Evolutionary conservation across 2,113 vertebrate species (phyloP).

Genomic region (Centropus bengalensis): DNA sequence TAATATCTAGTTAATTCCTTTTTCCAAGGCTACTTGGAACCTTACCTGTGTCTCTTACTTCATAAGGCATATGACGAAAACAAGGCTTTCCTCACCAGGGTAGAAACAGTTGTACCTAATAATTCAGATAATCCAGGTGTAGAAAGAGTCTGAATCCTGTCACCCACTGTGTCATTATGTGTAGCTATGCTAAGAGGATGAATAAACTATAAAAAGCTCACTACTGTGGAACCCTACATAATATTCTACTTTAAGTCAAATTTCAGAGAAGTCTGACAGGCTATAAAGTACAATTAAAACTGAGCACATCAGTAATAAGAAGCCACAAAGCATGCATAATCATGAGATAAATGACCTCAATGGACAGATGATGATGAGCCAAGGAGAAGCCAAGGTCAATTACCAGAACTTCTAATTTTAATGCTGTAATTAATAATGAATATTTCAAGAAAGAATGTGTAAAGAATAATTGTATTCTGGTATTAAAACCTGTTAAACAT

Average conservation of each 20-base stretch:
- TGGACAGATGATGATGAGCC: conserved; percentile 72
- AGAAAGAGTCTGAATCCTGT: background rate
- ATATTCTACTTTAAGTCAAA: conserved; percentile 59
- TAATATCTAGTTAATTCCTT: background rate
- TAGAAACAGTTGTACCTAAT: background rate
- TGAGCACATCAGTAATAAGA: conserved; percentile 52
- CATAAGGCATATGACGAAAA: background rate
- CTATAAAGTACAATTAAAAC: conserved; percentile 75
- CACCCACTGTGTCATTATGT: background rate
- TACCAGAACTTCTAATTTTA: conserved; percentile 82
- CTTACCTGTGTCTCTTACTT: background rate
- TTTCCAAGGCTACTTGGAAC: background rate
- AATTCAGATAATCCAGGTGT: background rate
- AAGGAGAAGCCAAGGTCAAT: conserved; percentile 83
- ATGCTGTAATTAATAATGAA: conserved; percentile 80
- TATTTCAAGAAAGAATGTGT: conserved; percentile 78
- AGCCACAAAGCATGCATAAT: conserved; percentile 73
- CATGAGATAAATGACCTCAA: conserved; percentile 74
- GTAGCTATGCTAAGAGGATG: background rate
- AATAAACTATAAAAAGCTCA: conserved; percentile 26
- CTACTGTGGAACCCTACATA: conserved; percentile 20
- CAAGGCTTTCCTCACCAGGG: background rate
- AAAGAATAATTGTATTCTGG: conserved; percentile 80
- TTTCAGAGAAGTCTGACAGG: conserved; percentile 69
- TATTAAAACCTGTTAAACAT: conserved; percentile 79